Conservation (phyloP, 2,888 invertebrate species). For the Monochamus alternatus region DNA sequence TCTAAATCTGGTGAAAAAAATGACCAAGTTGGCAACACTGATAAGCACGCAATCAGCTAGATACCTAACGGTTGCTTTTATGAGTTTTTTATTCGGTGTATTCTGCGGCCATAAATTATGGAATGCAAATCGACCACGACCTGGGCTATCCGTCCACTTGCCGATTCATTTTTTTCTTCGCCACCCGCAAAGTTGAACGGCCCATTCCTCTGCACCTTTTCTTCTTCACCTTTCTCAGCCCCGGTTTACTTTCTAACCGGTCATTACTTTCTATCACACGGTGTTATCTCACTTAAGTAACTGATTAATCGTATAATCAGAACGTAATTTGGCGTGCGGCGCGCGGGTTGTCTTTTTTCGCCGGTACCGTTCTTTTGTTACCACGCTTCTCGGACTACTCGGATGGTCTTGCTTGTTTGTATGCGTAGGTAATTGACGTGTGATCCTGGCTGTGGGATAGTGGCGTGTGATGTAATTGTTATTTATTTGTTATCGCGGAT, state of each 20-base stretch:
- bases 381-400: conserved; percentile 7
- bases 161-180: background rate
- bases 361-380: conserved; percentile 30
- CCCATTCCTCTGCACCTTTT: background rate
- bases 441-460: conserved; percentile 27
- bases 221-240: conserved; percentile 15
- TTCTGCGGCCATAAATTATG: background rate
- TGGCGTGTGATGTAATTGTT: conserved; percentile 28
- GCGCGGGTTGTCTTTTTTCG: conserved; percentile 4
- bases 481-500: conserved; percentile 14
- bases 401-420: background rate
- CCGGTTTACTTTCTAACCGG: conserved; percentile 22
- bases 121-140: conserved; percentile 3
- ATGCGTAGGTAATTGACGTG: conserved; percentile 12
- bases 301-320: conserved; percentile 27
- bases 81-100: too few species aligned
- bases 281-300: conserved; percentile 33
- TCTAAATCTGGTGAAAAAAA: too few species aligned
- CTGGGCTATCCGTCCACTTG: conserved; percentile 13
- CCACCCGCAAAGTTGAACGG: conserved; percentile 18
- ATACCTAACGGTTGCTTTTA: too few species aligned
- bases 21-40: too few species aligned
- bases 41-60: too few species aligned
- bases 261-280: conserved; percentile 25
- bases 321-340: conserved; percentile 24